A percentile compares a stretch with the other conserved stretches of the same genome.
Evolutionary conservation across 2,888 invertebrate species (phyloP).

Genomic region (Laspeyria flexula): DNA sequence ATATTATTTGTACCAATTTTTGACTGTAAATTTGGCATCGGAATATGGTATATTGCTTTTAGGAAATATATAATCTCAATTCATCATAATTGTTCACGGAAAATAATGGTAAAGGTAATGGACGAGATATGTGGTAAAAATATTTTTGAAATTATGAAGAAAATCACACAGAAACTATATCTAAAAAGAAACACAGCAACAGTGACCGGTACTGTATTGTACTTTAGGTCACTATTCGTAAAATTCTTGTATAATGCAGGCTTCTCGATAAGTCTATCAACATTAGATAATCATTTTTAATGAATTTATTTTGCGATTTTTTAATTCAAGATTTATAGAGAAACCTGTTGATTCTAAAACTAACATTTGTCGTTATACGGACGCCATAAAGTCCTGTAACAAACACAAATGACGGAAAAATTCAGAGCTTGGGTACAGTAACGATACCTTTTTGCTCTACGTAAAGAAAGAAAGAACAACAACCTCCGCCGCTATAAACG

Average conservation of each 20-base stretch:
- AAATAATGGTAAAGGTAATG: not conserved
- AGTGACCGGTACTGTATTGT: slow-evolving; percentile 74
- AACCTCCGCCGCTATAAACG: slow-evolving; percentile 39
- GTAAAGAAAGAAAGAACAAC: slow-evolving; percentile 41
- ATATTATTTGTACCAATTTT: not conserved
- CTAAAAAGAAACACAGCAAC: slow-evolving; percentile 59
- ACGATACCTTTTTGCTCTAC: slow-evolving; percentile 68
- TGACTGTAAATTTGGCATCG: not conserved
- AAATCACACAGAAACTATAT: slow-evolving; percentile 22
- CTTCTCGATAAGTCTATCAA: slow-evolving; percentile 43
- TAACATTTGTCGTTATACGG: slow-evolving; percentile 47
- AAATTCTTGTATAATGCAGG: slow-evolving; percentile 44
- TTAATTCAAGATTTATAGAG: slow-evolving; percentile 36
- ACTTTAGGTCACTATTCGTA: slow-evolving; percentile 65
- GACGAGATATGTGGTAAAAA: not conserved
- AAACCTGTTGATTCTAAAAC: slow-evolving; percentile 47
- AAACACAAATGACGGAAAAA: slow-evolving; percentile 38
- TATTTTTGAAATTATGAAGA: not conserved
- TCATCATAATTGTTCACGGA: too few relatives aligned
- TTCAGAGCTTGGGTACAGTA: slow-evolving; percentile 67
- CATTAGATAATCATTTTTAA: not conserved
- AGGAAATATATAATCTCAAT: too few relatives aligned
- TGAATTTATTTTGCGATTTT: not conserved
- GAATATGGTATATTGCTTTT: too few relatives aligned
- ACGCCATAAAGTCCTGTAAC: slow-evolving; percentile 54